Evolutionary conservation across 2,888 invertebrate species (phyloP).

Genomic region (Drosophila lutescens): DNA sequence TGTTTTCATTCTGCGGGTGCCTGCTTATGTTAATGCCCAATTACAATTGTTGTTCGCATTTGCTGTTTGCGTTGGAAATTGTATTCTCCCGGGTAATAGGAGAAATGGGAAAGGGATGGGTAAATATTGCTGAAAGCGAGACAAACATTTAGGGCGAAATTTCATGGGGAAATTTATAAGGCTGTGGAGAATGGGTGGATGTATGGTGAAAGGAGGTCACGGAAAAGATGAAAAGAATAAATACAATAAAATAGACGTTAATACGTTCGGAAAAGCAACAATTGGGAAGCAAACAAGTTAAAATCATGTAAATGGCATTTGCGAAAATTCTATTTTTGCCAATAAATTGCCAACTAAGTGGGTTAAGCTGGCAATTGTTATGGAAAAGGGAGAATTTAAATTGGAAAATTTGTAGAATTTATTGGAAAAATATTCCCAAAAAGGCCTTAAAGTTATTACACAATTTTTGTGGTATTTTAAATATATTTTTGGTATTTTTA

Average conservation of each 20-base stretch:
- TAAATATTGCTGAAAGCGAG: constrained; percentile 36
- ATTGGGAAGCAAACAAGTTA: neutral
- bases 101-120: constrained; percentile 2
- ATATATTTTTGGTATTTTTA: no score
- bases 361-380: neutral
- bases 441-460: no score
- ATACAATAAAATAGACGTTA: constrained; percentile 2
- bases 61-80: constrained; percentile 68
- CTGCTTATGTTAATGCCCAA: constrained; percentile 76
- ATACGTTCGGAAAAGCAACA: constrained; percentile 6
- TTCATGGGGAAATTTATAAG: constrained; percentile 9
- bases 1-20: constrained; percentile 24
- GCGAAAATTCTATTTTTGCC: neutral
- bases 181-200: neutral
- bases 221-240: constrained; percentile 4
- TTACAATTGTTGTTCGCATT: constrained; percentile 75
- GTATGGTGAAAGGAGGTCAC: constrained; percentile 8
- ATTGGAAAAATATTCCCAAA: no score
- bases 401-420: neutral
- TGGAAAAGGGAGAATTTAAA: neutral
- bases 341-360: neutral
- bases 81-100: constrained; percentile 39
- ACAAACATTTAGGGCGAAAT: neutral
- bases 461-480: no score
- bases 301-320: constrained; percentile 8